A percentile compares a stretch with the other conserved stretches of the same genome.
phyloP scores from a whole-genome alignment of 2,888 invertebrate species.

The Amphiduros pacificus region DNA sequence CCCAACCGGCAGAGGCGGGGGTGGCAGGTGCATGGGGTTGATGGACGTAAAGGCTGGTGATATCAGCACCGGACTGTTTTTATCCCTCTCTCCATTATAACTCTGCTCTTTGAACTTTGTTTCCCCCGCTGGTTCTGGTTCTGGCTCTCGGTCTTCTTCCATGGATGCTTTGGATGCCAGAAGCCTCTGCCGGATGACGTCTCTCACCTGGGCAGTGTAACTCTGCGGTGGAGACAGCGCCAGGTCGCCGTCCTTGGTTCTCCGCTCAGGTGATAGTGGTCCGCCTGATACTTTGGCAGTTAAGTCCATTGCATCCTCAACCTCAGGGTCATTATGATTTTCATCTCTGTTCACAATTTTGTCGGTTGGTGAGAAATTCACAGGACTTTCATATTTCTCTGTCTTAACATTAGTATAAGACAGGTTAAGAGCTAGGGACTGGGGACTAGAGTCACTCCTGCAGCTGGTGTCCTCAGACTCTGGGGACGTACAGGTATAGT shows the following conservation, averaged over 20 bases:
- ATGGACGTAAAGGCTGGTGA: not conserved
- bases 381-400: too few relatives aligned
- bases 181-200: constrained; percentile 31
- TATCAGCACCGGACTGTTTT: too few relatives aligned
- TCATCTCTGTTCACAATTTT: too few relatives aligned
- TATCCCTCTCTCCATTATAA: too few relatives aligned
- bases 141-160: not conserved
- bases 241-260: constrained; percentile 29
- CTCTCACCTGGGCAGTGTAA: constrained; percentile 32
- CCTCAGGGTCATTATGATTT: too few relatives aligned
- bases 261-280: too few relatives aligned
- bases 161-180: constrained; percentile 10
- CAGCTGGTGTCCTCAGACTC: too few relatives aligned
- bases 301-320: constrained; percentile 9
- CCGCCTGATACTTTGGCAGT: constrained; percentile 4
- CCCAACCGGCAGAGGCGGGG: not conserved
- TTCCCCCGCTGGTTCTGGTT: not conserved
- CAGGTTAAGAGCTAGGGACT: too few relatives aligned
- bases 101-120: not conserved
- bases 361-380: too few relatives aligned
- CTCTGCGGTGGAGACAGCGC: constrained; percentile 31
- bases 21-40: not conserved
- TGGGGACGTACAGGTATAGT: constrained; percentile 16
- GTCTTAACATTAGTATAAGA: too few relatives aligned
- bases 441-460: too few relatives aligned